A percentile compares a stretch with the other conserved stretches of the same genome.
phyloP scores from a whole-genome alignment of 2,888 invertebrate genomes.

The Dryobotodes eremita region DNA sequence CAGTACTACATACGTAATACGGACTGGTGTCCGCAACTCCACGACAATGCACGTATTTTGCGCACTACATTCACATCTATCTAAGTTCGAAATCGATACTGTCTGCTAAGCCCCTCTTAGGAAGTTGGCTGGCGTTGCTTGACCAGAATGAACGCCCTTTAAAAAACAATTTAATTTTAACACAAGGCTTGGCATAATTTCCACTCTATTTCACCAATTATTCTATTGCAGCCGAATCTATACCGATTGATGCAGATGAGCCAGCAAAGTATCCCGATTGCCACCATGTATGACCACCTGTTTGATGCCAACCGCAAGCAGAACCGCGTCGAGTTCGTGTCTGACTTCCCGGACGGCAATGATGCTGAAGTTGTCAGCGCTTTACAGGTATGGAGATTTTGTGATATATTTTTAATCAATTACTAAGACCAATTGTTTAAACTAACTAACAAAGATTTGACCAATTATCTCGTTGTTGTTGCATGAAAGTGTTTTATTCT shows the following conservation, averaged over 20 bases:
- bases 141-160: not conserved
- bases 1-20: not conserved
- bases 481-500: not conserved
- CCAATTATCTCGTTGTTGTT: not conserved
- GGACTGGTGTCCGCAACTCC: no score
- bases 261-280: slow-evolving; percentile 95
- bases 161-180: not conserved
- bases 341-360: slow-evolving; percentile 96
- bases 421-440: not conserved
- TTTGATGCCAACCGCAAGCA: slow-evolving; percentile 93
- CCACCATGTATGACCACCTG: slow-evolving; percentile 95
- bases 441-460: not conserved
- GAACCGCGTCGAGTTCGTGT: slow-evolving; percentile 97
- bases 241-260: slow-evolving; percentile 97
- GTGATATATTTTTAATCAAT: not conserved
- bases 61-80: not conserved
- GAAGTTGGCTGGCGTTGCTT: not conserved
- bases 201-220: not conserved
- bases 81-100: not conserved
- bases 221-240: slow-evolving; percentile 94
- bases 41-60: no score
- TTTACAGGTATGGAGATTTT: slow-evolving; percentile 90
- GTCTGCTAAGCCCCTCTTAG: not conserved
- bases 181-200: not conserved
- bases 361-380: slow-evolving; percentile 98